A percentile compares a stretch with the other conserved stretches of the same genome.
Evolutionary conservation across 53 echinoderm and acorn worm species (phyloP).

Genomic region (Arbacia lixula): DNA sequence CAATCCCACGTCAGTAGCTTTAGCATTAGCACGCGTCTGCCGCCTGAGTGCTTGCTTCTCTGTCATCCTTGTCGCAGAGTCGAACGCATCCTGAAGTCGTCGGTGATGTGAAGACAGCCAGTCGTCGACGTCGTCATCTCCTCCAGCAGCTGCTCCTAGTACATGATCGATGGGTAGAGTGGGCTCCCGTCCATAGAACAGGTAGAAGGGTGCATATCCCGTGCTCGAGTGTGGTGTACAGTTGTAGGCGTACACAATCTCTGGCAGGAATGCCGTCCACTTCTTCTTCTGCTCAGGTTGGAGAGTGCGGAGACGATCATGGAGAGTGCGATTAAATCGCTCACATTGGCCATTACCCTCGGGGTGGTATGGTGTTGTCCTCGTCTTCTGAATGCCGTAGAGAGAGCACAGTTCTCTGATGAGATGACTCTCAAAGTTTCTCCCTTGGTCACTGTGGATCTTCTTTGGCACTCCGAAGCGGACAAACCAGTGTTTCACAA

Average conservation of each 20-base stretch:
- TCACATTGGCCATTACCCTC: slow-evolving; percentile 64
- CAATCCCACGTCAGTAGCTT: slow-evolving; percentile 8
- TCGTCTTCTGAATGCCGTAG: slow-evolving; percentile 63
- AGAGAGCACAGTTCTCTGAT: slow-evolving; percentile 57
- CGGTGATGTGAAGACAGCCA: slow-evolving; percentile 58
- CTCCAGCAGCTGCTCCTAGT: slow-evolving; percentile 5
- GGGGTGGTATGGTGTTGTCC: slow-evolving; percentile 30
- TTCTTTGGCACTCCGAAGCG: slow-evolving; percentile 68
- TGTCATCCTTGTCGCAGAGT: slow-evolving; percentile 31
- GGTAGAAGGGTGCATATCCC: slow-evolving; percentile 66
- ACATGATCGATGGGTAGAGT: slow-evolving; percentile 42
- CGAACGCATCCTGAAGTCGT: slow-evolving; percentile 51
- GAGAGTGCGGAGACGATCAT: slow-evolving; percentile 70
- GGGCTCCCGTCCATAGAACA: slow-evolving; percentile 62
- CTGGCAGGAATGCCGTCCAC: slow-evolving; percentile 58
- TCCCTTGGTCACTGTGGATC: slow-evolving; percentile 81
- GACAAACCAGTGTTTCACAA: slow-evolving; percentile 77
- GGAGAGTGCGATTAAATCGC: slow-evolving; percentile 75
- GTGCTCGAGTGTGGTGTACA: slow-evolving; percentile 64
- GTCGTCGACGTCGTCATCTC: background rate
- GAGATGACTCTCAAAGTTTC: slow-evolving; percentile 77
- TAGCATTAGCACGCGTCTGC: slow-evolving; percentile 5
- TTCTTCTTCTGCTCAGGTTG: slow-evolving; percentile 50
- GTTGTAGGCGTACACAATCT: slow-evolving; percentile 64
- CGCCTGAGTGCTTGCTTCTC: slow-evolving; percentile 51